Evolutionary conservation across 1,140 invertebrate genomes (phyloP).

Genomic region (Aphelenchoides avenae): DNA sequence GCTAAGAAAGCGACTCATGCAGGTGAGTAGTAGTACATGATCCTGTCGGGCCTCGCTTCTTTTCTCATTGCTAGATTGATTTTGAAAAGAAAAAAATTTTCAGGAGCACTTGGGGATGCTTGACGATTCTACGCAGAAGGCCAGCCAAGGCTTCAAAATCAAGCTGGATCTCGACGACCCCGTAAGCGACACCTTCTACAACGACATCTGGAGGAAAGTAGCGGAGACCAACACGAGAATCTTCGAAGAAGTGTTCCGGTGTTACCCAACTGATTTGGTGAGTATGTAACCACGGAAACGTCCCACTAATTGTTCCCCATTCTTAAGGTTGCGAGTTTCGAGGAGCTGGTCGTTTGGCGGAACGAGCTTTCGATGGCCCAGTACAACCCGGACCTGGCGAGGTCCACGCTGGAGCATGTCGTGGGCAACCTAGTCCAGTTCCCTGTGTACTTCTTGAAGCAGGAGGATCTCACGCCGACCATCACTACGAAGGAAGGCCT

Average conservation of each 20-base stretch:
- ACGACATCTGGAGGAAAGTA: slow-evolving; percentile 54
- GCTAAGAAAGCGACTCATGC: slow-evolving; percentile 76
- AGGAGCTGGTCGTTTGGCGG: slow-evolving; percentile 50
- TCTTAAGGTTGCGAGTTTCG: slow-evolving; percentile 45
- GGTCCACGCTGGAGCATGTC: slow-evolving; percentile 35
- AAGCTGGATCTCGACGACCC: slow-evolving; percentile 52
- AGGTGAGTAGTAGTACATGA: slow-evolving; percentile 58
- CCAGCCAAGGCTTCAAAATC: slow-evolving; percentile 11
- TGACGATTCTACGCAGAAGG: slow-evolving; percentile 38
- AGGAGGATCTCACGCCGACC: slow-evolving; percentile 50
- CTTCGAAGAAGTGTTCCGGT: slow-evolving; percentile 58
- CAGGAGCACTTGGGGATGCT: slow-evolving; percentile 76
- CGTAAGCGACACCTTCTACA: slow-evolving; percentile 50
- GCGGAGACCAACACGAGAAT: slow-evolving; percentile 56
- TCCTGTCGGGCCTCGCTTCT: too few relatives aligned
- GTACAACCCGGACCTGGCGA: slow-evolving; percentile 41
- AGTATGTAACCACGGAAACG: neutral
- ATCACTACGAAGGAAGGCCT: slow-evolving; percentile 55
- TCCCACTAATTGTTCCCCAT: neutral
- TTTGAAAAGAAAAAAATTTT: slow-evolving; percentile 9
- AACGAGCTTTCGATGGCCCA: slow-evolving; percentile 45
- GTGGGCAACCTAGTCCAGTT: slow-evolving; percentile 51
- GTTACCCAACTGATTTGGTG: slow-evolving; percentile 54
- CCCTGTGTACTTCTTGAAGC: slow-evolving; percentile 49
- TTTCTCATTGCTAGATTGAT: neutral